phyloP scores from a whole-genome alignment of 2,113 vertebrate genomes.

The Nothobranchius furzeri region DNA sequence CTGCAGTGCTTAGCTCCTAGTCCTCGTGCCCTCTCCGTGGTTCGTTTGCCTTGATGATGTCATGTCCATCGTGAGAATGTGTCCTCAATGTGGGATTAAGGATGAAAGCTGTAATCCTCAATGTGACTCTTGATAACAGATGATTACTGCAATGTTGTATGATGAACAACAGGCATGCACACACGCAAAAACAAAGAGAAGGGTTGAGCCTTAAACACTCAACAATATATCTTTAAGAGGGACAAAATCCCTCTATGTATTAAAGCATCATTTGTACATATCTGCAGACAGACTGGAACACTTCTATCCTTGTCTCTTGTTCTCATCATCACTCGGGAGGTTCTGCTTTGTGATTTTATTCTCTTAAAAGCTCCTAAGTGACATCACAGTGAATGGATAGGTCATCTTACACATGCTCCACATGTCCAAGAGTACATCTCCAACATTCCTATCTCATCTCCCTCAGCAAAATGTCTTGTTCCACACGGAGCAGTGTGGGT shows the following conservation, averaged over 20 bases:
- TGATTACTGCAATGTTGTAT: slow-evolving; percentile 71
- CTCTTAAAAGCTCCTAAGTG: slow-evolving; percentile 35
- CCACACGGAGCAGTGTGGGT: slow-evolving; percentile 55
- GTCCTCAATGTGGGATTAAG: slow-evolving; percentile 78
- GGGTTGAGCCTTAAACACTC: slow-evolving; percentile 2
- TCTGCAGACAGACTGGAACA: not conserved
- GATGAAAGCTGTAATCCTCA: slow-evolving; percentile 76
- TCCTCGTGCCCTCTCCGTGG: slow-evolving; percentile 63
- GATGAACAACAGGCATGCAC: slow-evolving; percentile 47
- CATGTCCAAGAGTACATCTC: slow-evolving; percentile 61
- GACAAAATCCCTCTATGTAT: not conserved
- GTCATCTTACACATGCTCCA: slow-evolving; percentile 64
- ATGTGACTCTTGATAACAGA: slow-evolving; percentile 73
- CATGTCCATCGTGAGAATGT: slow-evolving; percentile 68
- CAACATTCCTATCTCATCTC: slow-evolving; percentile 60
- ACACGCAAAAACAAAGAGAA: slow-evolving; percentile 15
- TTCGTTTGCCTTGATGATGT: slow-evolving; percentile 69
- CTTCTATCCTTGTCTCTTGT: slow-evolving; percentile 6
- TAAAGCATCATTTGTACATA: slow-evolving; percentile 4
- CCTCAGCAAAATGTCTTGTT: slow-evolving; percentile 65
- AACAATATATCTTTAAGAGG: not conserved
- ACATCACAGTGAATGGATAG: slow-evolving; percentile 61
- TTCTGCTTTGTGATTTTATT: slow-evolving; percentile 32
- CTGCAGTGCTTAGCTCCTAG: slow-evolving; percentile 70
- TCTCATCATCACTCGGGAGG: slow-evolving; percentile 16